A percentile compares a stretch with the other conserved stretches of the same genome.
Conservation (phyloP, 2,888 invertebrate species). For the Polietes domitor region DNA sequence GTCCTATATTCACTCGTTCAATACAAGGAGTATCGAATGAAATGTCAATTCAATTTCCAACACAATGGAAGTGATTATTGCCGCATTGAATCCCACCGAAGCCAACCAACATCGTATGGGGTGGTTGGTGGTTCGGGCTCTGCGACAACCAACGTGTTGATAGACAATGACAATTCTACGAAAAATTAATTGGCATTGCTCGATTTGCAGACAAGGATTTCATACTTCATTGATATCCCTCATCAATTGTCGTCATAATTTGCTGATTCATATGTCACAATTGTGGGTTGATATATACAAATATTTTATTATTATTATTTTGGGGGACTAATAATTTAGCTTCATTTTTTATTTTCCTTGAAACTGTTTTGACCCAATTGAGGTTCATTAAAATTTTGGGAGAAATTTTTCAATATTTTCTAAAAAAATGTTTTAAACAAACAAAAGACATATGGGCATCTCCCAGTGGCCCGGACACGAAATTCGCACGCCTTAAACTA, state of each 20-base stretch:
- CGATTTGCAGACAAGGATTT: neutral
- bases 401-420: no score
- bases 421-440: no score
- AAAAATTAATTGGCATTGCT: conserved; percentile 19
- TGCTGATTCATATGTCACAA: conserved; percentile 31
- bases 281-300: neutral
- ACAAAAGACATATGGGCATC: no score
- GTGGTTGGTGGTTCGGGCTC: no score
- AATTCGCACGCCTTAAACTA: no score
- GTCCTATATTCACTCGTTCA: conserved; percentile 1
- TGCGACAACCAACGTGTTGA: neutral
- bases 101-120: neutral
- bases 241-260: neutral
- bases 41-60: conserved; percentile 11
- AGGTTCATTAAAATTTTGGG: no score
- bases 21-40: conserved; percentile 3
- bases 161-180: neutral
- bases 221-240: conserved; percentile 3
- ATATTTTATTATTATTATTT: neutral
- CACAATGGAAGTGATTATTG: conserved; percentile 33
- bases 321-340: neutral
- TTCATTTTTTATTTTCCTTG: neutral
- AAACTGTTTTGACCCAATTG: neutral
- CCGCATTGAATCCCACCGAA: neutral
- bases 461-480: no score